Percentiles rank a stretch among this genome's conserved stretches.
These are phyloP conservation scores for Gallinago media DNA, from an alignment of 2,113 vertebrate genomes.

Conservation along the genomic window DNA sequence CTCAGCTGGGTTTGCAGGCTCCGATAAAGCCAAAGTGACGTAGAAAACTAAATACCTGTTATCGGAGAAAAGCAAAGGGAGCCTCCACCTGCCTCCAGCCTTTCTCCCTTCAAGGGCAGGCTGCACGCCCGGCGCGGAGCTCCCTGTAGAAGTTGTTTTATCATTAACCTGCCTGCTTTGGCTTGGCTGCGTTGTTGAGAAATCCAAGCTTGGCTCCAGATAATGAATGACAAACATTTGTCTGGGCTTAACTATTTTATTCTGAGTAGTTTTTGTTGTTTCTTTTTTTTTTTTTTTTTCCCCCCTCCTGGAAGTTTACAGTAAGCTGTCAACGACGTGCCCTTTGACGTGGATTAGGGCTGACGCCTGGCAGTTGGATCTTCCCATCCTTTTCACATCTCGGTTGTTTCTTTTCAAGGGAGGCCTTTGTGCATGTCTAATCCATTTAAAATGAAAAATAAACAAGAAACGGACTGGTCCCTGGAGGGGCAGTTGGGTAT, in stretches of 20 bases:
- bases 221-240: conserved; percentile 30
- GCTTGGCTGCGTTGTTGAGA: conserved; percentile 6
- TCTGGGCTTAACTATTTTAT: conserved; percentile 34
- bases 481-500: not conserved
- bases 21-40: not conserved
- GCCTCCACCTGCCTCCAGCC: conserved; percentile 27
- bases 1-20: not conserved
- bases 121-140: not conserved
- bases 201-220: conserved; percentile 3
- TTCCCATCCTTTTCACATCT: not conserved
- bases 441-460: conserved; percentile 19
- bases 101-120: conserved; percentile 31
- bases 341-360: conserved; percentile 10
- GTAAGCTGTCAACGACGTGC: not conserved
- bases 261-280: not conserved
- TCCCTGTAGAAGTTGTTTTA: not conserved
- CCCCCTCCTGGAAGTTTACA: conserved; percentile 20
- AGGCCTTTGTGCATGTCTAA: not conserved
- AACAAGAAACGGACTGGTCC: not conserved
- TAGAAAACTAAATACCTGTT: conserved; percentile 43
- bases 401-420: not conserved
- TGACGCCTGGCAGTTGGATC: not conserved
- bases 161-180: conserved; percentile 25
- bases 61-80: conserved; percentile 2
- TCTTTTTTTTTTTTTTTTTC: not conserved